A percentile compares a stretch with the other conserved stretches of the same genome.
These are phyloP conservation scores for Malurus cyaneus DNA, from an alignment of 2,113 vertebrate species.

Conservation along the genomic window DNA sequence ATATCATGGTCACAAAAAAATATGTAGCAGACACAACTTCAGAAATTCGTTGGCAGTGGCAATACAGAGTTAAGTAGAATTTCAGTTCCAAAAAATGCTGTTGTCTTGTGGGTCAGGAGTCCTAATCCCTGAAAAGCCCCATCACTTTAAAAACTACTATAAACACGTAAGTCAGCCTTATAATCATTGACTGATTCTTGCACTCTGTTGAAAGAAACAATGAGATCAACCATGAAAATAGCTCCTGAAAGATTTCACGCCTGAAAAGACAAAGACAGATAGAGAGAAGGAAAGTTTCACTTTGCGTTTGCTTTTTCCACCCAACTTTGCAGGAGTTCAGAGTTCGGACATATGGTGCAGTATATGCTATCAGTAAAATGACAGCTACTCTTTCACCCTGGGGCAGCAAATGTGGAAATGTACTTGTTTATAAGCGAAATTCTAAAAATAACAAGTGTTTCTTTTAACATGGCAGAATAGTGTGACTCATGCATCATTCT, in stretches of 20 bases:
- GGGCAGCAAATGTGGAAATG: conserved; percentile 51
- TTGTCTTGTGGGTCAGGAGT: not conserved
- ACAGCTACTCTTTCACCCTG: conserved; percentile 62
- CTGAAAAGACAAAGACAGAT: not conserved
- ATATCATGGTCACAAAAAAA: not conserved
- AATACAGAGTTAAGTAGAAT: not conserved
- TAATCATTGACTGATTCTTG: not conserved
- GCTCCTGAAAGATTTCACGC: not conserved
- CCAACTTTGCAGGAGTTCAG: conserved; percentile 1
- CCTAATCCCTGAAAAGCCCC: not conserved
- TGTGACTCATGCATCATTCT: conserved; percentile 56
- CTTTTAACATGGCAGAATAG: conserved; percentile 24
- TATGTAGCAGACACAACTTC: not conserved
- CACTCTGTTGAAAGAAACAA: not conserved
- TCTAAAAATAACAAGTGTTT: conserved; percentile 55
- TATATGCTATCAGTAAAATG: conserved; percentile 14
- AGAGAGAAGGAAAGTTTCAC: not conserved
- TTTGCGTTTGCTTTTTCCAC: conserved; percentile 2
- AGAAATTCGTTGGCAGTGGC: not conserved
- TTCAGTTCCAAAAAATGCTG: not conserved
- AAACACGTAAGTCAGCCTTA: not conserved
- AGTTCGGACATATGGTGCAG: not conserved
- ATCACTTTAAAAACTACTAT: not conserved
- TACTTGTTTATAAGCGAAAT: conserved; percentile 20
- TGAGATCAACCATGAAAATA: not conserved